phyloP scores from a whole-genome alignment of 2,113 vertebrate species.

The Labrus mixtus region DNA sequence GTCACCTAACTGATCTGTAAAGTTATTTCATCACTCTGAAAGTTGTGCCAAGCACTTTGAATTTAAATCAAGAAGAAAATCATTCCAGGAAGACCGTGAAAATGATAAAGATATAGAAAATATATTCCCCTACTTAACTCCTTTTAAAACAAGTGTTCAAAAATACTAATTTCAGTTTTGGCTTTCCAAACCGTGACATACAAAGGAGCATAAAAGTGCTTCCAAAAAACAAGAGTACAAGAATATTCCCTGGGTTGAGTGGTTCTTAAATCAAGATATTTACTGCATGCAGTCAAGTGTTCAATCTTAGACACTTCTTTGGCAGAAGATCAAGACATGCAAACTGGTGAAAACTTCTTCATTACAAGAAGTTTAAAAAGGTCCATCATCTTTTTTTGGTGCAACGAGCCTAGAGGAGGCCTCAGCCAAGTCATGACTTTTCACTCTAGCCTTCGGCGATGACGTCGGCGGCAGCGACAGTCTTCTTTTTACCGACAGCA shows the following conservation, averaged over 20 bases:
- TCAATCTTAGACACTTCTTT: conserved; percentile 90
- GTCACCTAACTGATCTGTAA: not conserved
- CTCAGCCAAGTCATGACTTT: conserved; percentile 89
- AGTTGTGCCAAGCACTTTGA: not conserved
- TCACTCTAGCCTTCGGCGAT: conserved; percentile 86
- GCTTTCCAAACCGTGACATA: not conserved
- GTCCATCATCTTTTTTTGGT: conserved; percentile 89
- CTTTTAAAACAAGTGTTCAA: not conserved
- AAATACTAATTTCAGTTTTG: not conserved
- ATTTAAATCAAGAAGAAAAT: not conserved
- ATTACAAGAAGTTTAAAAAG: conserved; percentile 89
- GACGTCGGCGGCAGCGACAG: conserved; percentile 84
- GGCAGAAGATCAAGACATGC: conserved; percentile 97
- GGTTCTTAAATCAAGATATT: conserved; percentile 49
- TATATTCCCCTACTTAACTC: not conserved
- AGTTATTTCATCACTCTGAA: not conserved
- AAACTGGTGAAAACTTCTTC: too few relatives aligned
- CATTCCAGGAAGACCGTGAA: not conserved
- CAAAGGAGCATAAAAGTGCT: conserved; percentile 11
- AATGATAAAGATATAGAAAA: too few relatives aligned
- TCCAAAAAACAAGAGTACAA: conserved; percentile 31
- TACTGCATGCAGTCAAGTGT: conserved; percentile 93
- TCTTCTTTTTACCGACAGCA: conserved; percentile 88
- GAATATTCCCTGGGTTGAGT: conserved; percentile 56
- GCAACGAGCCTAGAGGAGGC: conserved; percentile 87